Base-by-base conservation (phyloP, 2,888 invertebrate genomes). In the Bombylius discolor region DNA sequence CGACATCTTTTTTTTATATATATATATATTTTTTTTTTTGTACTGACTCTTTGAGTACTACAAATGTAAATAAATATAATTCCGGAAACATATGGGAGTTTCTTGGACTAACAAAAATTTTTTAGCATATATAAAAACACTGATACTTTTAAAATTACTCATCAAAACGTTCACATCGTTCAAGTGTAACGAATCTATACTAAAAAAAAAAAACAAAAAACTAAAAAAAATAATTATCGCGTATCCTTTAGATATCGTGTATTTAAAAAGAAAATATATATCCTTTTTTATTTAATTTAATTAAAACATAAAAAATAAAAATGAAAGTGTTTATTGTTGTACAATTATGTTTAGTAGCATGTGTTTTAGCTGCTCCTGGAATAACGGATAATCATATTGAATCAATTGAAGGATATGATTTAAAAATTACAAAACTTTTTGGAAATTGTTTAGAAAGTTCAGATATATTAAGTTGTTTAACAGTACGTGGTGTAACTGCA, bases 401-500 rank as follows among this genome's bases (percentile, higher is more conserved):
- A 46, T 42, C 39, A 42, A 11, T 11, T 11, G 39, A 11, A 11
- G 39, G 12, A 42, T 11, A 8, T 42, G 12, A 42, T 42, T 42
- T 5, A 11, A 59, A 42, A 42, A 11, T 42, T 11, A 11, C 39
- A 11, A 8, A 63, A 58, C 73, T 73, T 57, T 56, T 76, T 61
- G 71, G 71, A 58, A 66, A 70, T 63, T 75, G 76, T 62, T 64
- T 74, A 50, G 72, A 75, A 56, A 70, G 67, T 64, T 74, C 77
- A 52, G 76, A 78, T 56, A 65, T 78, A 61, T 66, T 78, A 61
- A 77, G 78, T 58, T 83, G 83, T 69, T 67, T 81, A 56, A 78
- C 81, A 47, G 76, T 81, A 51, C 81, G 80, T 69, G 76, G 80
- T 44, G 75, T 79, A 59, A 76, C 76, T 50, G 75, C 77, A 51